Percentiles rank a stretch among this genome's conserved stretches.
phyloP scores from a whole-genome alignment of 35 echinoderm and acorn worm species.

The Hemicentrotus pulcherrimus region DNA sequence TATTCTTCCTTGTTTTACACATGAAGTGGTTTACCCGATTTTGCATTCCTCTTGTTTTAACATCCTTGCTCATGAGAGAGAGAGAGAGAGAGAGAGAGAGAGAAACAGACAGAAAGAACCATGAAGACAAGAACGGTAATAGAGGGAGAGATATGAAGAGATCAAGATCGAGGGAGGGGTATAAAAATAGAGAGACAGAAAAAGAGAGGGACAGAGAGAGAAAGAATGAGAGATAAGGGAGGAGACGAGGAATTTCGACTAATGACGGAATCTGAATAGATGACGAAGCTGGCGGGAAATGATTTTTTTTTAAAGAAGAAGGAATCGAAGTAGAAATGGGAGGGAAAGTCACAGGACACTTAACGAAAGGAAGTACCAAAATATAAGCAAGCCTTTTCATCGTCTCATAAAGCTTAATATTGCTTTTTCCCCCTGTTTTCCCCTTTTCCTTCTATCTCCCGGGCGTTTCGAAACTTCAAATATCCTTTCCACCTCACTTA shows the following conservation, averaged over 20 bases:
- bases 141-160: too few relatives aligned
- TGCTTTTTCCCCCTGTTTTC: background rate
- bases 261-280: background rate
- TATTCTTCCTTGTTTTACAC: background rate
- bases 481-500: conserved; percentile 5
- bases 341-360: background rate
- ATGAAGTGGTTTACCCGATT: background rate
- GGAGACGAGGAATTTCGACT: background rate
- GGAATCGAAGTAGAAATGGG: background rate
- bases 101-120: too few relatives aligned
- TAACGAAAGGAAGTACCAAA: background rate
- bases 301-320: background rate
- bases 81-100: too few relatives aligned
- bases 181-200: background rate
- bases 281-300: background rate
- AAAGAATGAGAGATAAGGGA: background rate
- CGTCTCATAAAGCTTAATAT: conserved; percentile 4
- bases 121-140: too few relatives aligned
- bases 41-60: too few relatives aligned
- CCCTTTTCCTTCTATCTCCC: background rate
- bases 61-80: too few relatives aligned
- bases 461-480: conserved; percentile 10
- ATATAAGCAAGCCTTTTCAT: background rate
- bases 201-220: background rate
- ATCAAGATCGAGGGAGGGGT: too few relatives aligned